These are phyloP conservation scores for Nymphicus hollandicus DNA, from an alignment of 2,113 vertebrate species.

Conservation along the genomic window DNA sequence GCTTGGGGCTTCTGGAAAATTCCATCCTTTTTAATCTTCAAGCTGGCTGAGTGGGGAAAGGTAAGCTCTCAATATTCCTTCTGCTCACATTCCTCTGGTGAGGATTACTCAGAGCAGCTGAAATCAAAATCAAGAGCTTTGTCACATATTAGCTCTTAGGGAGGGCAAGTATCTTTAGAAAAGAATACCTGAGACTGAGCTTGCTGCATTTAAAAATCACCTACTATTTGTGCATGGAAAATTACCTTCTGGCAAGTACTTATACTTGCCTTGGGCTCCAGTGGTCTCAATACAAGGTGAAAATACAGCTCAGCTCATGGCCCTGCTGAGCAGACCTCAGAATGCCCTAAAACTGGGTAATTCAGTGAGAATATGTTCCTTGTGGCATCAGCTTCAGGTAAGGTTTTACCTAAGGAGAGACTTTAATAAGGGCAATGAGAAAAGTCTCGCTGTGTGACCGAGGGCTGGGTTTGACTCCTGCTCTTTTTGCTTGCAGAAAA, in stretches of 20 bases:
- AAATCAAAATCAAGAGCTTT: conserved; percentile 44
- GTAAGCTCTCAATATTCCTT: conserved; percentile 3
- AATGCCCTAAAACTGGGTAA: background rate
- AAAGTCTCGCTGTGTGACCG: background rate
- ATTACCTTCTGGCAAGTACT: background rate
- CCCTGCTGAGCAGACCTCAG: background rate
- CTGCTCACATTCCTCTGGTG: background rate
- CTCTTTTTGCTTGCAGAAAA: background rate
- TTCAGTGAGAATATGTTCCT: background rate
- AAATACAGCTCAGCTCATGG: background rate
- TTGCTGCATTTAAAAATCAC: background rate
- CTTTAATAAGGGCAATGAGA: background rate
- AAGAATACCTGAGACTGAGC: background rate
- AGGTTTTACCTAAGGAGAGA: background rate
- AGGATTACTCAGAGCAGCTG: conserved; percentile 54
- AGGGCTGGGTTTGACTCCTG: background rate
- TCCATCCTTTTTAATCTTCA: background rate
- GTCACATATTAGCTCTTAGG: background rate
- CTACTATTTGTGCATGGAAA: background rate
- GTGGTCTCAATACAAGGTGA: background rate
- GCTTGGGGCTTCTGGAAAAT: background rate
- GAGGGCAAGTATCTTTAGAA: background rate
- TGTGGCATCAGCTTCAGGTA: background rate
- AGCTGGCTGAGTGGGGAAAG: background rate
- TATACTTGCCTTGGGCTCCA: background rate